A percentile compares a stretch with the other conserved stretches of the same genome.
Conservation (phyloP, 2,113 vertebrate genomes). For the Ursus arctos region DNA sequence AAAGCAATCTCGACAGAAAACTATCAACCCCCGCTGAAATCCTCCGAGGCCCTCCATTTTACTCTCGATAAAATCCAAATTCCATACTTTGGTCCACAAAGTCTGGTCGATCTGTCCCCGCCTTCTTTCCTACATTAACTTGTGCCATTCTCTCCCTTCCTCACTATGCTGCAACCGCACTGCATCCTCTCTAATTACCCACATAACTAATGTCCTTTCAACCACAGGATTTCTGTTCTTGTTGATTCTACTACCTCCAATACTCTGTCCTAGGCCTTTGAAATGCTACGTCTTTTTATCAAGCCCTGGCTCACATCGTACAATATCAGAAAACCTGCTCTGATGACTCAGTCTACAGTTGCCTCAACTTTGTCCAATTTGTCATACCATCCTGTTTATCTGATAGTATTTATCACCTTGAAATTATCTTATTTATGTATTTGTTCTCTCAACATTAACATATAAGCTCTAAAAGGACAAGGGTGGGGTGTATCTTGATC, state of each 20-base stretch:
- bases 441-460: neutral
- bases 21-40: neutral
- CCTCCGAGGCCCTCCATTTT: neutral
- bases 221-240: neutral
- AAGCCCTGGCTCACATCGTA: neutral
- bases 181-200: no score
- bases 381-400: neutral
- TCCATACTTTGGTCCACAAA: neutral
- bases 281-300: neutral
- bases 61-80: neutral
- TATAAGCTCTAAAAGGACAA: neutral
- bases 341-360: neutral
- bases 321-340: neutral
- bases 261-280: neutral
- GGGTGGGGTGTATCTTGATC: neutral
- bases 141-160: neutral
- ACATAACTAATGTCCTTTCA: neutral
- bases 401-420: neutral
- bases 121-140: neutral
- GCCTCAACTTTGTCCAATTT: neutral
- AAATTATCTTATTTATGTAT: neutral
- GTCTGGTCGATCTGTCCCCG: neutral
- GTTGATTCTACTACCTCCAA: neutral
- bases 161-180: neutral
- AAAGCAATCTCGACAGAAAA: neutral